Percentiles rank a stretch among this genome's conserved stretches.
Evolutionary conservation across 2,888 invertebrate species (phyloP).

Genomic region (Volucella inflata): DNA sequence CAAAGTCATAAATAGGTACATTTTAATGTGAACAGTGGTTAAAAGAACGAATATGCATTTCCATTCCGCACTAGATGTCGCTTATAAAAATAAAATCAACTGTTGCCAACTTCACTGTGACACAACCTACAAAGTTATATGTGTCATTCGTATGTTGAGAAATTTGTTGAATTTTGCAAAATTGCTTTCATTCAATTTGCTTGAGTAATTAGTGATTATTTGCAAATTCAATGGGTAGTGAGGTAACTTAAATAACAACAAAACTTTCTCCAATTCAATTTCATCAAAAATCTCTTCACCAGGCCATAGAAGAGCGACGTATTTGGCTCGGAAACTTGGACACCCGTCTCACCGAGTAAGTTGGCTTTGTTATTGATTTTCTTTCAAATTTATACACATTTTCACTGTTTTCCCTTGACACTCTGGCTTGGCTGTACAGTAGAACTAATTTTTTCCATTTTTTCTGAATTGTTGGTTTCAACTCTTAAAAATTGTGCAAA

Average conservation of each 20-base stretch:
- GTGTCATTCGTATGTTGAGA: constrained; percentile 19
- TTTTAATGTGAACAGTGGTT: neutral
- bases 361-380: constrained; percentile 79
- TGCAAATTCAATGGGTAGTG: constrained; percentile 31
- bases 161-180: neutral
- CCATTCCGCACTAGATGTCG: constrained; percentile 1
- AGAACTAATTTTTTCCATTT: constrained; percentile 76
- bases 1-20: too few relatives aligned
- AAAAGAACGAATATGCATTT: neutral
- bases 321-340: constrained; percentile 97
- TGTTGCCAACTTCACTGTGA: constrained; percentile 11
- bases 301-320: constrained; percentile 81
- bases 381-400: constrained; percentile 1
- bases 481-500: constrained; percentile 97
- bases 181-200: neutral
- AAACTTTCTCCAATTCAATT: neutral
- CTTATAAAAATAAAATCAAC: neutral
- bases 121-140: constrained; percentile 17
- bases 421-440: neutral
- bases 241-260: constrained; percentile 39
- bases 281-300: neutral
- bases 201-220: neutral
- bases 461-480: constrained; percentile 92
- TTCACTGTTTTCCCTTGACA: neutral
- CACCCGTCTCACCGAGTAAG: constrained; percentile 96